Base-by-base conservation (phyloP, 2,888 invertebrate species). In the Hoplodrina blanda region DNA sequence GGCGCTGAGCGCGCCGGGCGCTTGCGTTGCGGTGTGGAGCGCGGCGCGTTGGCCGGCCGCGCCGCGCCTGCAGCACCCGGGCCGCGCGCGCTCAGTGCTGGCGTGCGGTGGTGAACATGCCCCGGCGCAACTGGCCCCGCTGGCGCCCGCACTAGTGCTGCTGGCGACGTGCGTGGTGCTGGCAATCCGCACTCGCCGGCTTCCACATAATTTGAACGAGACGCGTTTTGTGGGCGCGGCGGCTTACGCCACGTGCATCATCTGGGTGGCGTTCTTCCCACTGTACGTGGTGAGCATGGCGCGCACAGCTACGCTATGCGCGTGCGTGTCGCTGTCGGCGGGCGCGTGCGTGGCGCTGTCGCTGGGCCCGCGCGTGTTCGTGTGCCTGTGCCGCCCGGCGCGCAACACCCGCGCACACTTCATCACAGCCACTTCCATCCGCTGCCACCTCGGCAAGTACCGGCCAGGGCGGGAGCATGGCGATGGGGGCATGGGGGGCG, bases 181-280 rank as follows among this genome's bases (percentile, higher is more conserved):
- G 89, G 98, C 98, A n/a, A 94, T 98, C 59, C 97, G 97, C 89
- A 97, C 97, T 0, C 94, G 98, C 53, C 98, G 98, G 87, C 96
- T 98, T 25, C 98, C 98, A 0, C 98, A 98, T 91, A 98, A 98
- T 91, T 98, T 98, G 91, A 98, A 98, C 94, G 98, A 98, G 89
- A 97, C 97, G 0, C 96, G 97, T 85, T 97, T 97, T 87, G 97
- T 98, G 78, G 98, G 98, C 2, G 98, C 98, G 87, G 97, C 98
- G 33, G 98, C 98, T 97, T 98, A 97, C 93, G 97, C 97, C 0
- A 98, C 97, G 0, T 97, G 97, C 90, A 97, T 98, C 56, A 97
- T 97, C 73, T 98, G 98, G 98, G 94, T 97, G 50, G 98, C 98
- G 17, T 98, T 98, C 91, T 96, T 97, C 50, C 97, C 98, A 20